These are phyloP conservation scores for Hormaphis cornu DNA, from an alignment of 1,140 invertebrate species.

Conservation along the genomic window DNA sequence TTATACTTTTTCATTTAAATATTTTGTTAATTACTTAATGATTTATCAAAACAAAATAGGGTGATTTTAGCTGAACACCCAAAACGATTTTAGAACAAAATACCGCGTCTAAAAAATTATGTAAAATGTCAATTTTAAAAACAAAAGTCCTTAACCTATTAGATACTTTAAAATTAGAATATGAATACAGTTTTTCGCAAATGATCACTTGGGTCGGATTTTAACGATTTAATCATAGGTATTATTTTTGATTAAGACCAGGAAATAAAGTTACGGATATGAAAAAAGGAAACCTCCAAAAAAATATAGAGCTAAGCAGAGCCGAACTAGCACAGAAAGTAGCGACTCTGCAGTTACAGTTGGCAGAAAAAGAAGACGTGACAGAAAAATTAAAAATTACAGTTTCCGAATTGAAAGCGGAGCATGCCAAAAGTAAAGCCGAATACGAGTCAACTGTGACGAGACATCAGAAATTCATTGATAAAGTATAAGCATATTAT, in stretches of 20 bases:
- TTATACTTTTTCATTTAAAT: no score
- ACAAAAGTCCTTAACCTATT: no score
- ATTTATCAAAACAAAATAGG: no score
- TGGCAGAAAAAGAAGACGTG: constrained; percentile 44
- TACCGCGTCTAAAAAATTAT: no score
- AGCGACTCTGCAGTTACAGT: constrained; percentile 39
- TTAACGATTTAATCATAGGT: background rate
- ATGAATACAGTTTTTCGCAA: no score
- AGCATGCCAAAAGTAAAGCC: constrained; percentile 51
- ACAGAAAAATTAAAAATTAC: constrained; percentile 41
- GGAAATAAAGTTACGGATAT: background rate
- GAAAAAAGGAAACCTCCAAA: constrained; percentile 11
- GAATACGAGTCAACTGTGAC: constrained; percentile 54
- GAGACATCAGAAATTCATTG: constrained; percentile 60
- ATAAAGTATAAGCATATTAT: constrained; percentile 41
- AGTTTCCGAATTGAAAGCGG: constrained; percentile 37
- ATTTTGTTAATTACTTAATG: no score
- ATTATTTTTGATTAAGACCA: background rate
- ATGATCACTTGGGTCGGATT: no score
- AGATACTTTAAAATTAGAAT: no score
- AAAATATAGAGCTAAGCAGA: constrained; percentile 33
- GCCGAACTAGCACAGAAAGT: constrained; percentile 39
- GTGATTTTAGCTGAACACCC: no score
- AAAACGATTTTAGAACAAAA: no score
- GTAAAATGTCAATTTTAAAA: no score